Evolutionary conservation across 2,797 vertebrate genomes (phyloP), one percentile per base, ranked within the genome.

Genomic region (Chrysocyon brachyurus): DNA sequence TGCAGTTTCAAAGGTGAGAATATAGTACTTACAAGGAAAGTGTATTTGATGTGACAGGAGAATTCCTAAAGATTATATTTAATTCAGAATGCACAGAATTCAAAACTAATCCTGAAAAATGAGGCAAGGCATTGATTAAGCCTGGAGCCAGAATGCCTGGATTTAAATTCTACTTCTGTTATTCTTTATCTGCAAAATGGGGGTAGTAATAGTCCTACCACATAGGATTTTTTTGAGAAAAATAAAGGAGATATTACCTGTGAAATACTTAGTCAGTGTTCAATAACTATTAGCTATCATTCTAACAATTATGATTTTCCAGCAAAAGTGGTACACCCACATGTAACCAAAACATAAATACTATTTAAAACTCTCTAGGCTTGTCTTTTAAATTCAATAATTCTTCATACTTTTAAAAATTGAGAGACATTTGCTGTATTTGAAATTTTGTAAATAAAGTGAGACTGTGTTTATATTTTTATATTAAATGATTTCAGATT

Each of bases 391-490:
- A 90, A 49, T 82, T 81, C 66, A 21, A 9, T 17, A 82, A 54
- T 64, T 96, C 19, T 93, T 92, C 17, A 64, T 57, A 82, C 46
- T 54, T 61, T 72, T 81, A 82, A 87, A 90, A 93, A 82, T 85
- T 57, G 70, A 31, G 49, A 93, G 40, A 19, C 2, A n/a, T 86
- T 75, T 84, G 3, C 28, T 87, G 21, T 59, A 86, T 66, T 94
- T 96, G 87, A 95, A 91, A 90, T 82, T 96, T 88, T 77, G 31
- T 94, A 94, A 96, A 96, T 96, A 79, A 97, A 96, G 4, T 83
- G n/a, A 94, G 28, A 89, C 83, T 86, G 14, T 68, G 59, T 89
- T 94, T 79, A 73, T 96, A 64, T 56, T 75, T 96, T 97, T 87
- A 49, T 66, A 83, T 75, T 52, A 79, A 87, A 87, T 61, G 36